These are phyloP conservation scores for Drosophila neutralis DNA, from an alignment of 2,888 invertebrate genomes.

Conservation along the genomic window DNA sequence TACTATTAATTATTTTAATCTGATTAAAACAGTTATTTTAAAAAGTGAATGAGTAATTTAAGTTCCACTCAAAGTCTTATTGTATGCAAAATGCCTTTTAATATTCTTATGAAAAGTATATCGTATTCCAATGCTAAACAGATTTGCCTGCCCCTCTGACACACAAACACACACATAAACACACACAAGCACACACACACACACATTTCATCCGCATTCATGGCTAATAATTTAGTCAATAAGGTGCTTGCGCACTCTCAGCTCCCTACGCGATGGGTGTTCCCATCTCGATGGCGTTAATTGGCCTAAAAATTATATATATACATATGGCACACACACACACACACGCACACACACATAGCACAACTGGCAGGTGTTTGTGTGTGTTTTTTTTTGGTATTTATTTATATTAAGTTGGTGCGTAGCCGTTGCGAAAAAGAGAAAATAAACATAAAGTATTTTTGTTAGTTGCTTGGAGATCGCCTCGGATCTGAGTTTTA, in stretches of 20 bases:
- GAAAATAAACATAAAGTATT: slow-evolving; percentile 56
- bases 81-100: not conserved
- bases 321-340: slow-evolving; percentile 14
- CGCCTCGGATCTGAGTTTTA: slow-evolving; percentile 42
- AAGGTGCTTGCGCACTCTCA: slow-evolving; percentile 7
- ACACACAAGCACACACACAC: not conserved
- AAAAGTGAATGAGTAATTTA: not conserved
- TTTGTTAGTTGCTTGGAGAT: slow-evolving; percentile 33
- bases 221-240: slow-evolving; percentile 8
- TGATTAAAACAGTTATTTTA: not conserved
- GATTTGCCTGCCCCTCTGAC: not conserved
- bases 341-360: not conserved
- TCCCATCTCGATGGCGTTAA: slow-evolving; percentile 57
- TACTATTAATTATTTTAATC: not conserved
- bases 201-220: not conserved
- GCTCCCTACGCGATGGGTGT: slow-evolving; percentile 50
- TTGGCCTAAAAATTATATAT: slow-evolving; percentile 55
- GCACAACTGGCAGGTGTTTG: slow-evolving; percentile 20
- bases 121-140: not conserved
- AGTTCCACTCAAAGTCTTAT: not conserved
- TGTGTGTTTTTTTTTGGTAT: slow-evolving; percentile 18
- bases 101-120: not conserved
- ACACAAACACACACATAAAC: not conserved
- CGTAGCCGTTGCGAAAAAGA: slow-evolving; percentile 63
- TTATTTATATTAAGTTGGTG: slow-evolving; percentile 61